Evolutionary conservation across 2,888 invertebrate genomes (phyloP).

Genomic region (Agriopis aurantiaria): DNA sequence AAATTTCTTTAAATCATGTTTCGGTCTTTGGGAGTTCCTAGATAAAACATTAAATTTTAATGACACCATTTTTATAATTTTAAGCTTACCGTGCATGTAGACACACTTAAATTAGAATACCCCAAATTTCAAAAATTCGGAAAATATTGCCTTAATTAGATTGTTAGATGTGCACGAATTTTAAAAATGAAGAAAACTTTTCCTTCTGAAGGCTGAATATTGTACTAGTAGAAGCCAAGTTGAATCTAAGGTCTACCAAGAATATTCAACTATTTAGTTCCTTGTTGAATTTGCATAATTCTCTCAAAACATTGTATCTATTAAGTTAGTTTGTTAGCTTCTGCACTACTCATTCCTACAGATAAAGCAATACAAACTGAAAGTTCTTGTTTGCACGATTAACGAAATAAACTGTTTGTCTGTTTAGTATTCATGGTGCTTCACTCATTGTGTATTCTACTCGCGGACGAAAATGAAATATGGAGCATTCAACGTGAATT

Average conservation of each 20-base stretch:
- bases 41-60: too few species aligned
- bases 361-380: constrained; percentile 71
- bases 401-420: constrained; percentile 83
- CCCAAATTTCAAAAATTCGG: too few species aligned
- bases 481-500: constrained; percentile 81
- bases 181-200: too few species aligned
- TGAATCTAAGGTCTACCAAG: neutral
- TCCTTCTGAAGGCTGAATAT: neutral
- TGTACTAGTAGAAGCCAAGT: neutral
- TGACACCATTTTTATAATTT: too few species aligned
- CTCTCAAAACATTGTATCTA: constrained; percentile 27
- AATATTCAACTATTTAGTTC: constrained; percentile 26
- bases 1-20: too few species aligned
- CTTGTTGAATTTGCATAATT: constrained; percentile 18
- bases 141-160: too few species aligned
- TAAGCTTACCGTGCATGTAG: too few species aligned
- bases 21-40: too few species aligned
- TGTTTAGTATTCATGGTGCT: constrained; percentile 82
- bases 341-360: constrained; percentile 51
- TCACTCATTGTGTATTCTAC: constrained; percentile 81
- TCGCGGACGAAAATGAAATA: constrained; percentile 82
- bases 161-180: too few species aligned
- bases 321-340: constrained; percentile 26
- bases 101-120: too few species aligned
- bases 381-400: constrained; percentile 84